Conservation (phyloP, 2,888 invertebrate species). For the Eristalinus aeneus region DNA sequence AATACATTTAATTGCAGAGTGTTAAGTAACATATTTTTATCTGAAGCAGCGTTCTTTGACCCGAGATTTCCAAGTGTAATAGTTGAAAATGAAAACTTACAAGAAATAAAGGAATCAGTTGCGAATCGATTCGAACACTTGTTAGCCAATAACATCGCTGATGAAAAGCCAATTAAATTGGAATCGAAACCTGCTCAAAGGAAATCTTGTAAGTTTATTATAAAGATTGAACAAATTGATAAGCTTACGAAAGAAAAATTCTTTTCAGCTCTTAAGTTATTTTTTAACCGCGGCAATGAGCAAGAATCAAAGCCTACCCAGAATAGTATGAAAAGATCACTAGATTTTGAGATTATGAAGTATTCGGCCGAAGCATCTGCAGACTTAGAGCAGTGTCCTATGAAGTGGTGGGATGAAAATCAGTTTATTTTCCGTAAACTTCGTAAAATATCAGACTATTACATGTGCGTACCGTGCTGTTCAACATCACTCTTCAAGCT, state of each 20-base stretch:
- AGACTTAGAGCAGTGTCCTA: slow-evolving; percentile 75
- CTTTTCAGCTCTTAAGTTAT: slow-evolving; percentile 72
- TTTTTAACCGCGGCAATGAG: slow-evolving; percentile 71
- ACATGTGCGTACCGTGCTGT: slow-evolving; percentile 74
- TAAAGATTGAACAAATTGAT: neutral
- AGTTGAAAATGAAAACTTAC: slow-evolving; percentile 59
- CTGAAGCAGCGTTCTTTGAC: slow-evolving; percentile 75
- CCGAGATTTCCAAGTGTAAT: slow-evolving; percentile 74
- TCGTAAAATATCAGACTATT: slow-evolving; percentile 73
- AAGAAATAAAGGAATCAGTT: slow-evolving; percentile 56
- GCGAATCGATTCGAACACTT: slow-evolving; percentile 66
- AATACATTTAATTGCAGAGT: slow-evolving; percentile 57
- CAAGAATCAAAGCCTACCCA: slow-evolving; percentile 28
- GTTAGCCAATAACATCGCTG: slow-evolving; percentile 19
- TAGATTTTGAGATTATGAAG: slow-evolving; percentile 73
- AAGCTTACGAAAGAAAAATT: neutral
- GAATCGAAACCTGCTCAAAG: slow-evolving; percentile 30
- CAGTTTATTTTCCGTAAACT: slow-evolving; percentile 72
- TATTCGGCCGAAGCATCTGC: slow-evolving; percentile 72
- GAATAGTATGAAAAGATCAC: slow-evolving; percentile 57
- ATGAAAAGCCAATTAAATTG: slow-evolving; percentile 44
- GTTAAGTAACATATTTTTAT: slow-evolving; percentile 71
- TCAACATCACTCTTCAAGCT: slow-evolving; percentile 69
- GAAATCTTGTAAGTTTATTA: slow-evolving; percentile 71
- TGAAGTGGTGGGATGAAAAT: slow-evolving; percentile 75